These are phyloP conservation scores for Promerops cafer DNA, from an alignment of 2,113 vertebrate genomes.

Conservation along the genomic window DNA sequence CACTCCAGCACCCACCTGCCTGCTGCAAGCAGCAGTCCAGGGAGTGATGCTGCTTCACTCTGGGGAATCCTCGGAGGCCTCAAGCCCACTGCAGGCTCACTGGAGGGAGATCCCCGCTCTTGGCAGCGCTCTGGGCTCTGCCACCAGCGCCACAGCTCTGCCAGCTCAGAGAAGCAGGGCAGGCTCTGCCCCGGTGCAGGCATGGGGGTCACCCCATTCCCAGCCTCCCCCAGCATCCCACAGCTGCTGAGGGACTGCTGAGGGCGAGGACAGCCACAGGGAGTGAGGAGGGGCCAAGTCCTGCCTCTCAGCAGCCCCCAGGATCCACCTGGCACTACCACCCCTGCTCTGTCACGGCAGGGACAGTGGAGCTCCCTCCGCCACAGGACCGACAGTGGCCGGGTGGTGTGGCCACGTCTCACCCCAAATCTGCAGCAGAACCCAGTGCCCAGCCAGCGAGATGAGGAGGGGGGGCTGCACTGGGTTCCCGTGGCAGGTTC, in stretches of 20 bases:
- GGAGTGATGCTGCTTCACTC: background rate
- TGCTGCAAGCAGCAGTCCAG: background rate
- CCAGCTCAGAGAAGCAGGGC: background rate
- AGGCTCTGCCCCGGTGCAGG: background rate
- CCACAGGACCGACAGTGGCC: fast-evolving
- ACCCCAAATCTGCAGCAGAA: background rate
- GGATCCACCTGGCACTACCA: background rate
- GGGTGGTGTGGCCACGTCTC: fast-evolving
- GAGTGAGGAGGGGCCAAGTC: background rate
- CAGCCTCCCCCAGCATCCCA: background rate
- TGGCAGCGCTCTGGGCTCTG: background rate
- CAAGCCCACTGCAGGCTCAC: background rate
- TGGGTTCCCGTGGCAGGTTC: fast-evolving
- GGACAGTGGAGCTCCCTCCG: fast-evolving
- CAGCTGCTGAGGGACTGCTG: background rate
- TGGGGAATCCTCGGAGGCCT: background rate
- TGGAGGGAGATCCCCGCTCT: fast-evolving
- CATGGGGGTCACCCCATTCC: fast-evolving
- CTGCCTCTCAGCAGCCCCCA: background rate
- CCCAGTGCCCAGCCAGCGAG: fast-evolving
- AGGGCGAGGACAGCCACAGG: background rate
- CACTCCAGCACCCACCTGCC: background rate
- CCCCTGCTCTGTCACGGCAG: background rate
- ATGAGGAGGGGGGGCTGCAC: background rate
- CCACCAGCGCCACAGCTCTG: fast-evolving